Evolutionary conservation across 53 echinoderm and acorn worm species (phyloP), one percentile per base, ranked within the genome.

Genomic region (Holothuria leucospilota): DNA sequence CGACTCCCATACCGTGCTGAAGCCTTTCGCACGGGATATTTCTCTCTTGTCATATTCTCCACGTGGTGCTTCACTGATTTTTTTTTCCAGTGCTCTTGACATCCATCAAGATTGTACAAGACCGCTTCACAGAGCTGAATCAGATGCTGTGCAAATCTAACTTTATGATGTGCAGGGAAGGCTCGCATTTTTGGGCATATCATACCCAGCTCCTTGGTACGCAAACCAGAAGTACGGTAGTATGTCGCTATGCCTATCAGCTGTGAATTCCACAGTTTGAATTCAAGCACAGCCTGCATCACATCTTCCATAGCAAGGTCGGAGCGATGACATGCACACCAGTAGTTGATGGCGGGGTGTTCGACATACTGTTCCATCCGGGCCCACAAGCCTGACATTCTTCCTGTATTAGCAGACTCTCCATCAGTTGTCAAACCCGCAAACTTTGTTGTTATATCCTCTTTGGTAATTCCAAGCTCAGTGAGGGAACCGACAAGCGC

Each of bases 231-330:
- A 69, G 69, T 69, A 8, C 69, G 69, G 6, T 69, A 69, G 16
- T 69, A 69, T 69, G 69, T 26, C 34, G 69, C 69, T 69, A 69
- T 6, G 16, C 69, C 69, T 69, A 69, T 13, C 24, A 69, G 34
- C 34, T 69, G 69, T 69, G 69, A 24, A 69, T 69, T 69, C 63
- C 63, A 63, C 25, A 63, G 63, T 63, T 63, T 21, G 25, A 63
- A 13, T 63, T 63, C 63, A 5, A 5, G 63, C n/a, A 63, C 69
- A 68, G 16, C 28, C 24, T 25, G 69, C 69, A 68, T 68, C 29
- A 68, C 69, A 27, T 68, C 69, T 68, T 68, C 69, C 69, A 68
- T 68, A n/a, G 69, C 69, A 25, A 68, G 69, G 69, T 68, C 69
- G 26, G 69, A 68, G 29, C 69, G 24, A 25, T 68, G 25, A 11